These are phyloP conservation scores for Seira sanloemensis DNA, from an alignment of 2,888 invertebrate species.

Conservation along the genomic window DNA sequence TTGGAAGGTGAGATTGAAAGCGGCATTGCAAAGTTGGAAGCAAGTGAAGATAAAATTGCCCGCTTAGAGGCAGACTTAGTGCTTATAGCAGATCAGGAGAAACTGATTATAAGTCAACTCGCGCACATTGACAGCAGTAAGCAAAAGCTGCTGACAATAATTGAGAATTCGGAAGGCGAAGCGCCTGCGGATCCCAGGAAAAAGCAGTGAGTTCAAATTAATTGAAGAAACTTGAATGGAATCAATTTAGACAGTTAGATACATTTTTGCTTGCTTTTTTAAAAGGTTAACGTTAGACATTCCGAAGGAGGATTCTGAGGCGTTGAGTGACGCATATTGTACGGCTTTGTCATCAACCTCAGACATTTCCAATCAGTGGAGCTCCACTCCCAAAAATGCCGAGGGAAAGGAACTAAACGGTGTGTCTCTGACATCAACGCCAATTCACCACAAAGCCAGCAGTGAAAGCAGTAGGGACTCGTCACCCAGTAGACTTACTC, in stretches of 20 bases:
- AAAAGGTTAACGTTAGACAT: conserved; percentile 50
- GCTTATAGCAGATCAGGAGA: conserved; percentile 71
- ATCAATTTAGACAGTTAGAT: not conserved
- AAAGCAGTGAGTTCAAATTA: conserved; percentile 40
- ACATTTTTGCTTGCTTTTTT: not conserved
- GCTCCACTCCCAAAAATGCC: conserved; percentile 33
- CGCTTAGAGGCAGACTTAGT: conserved; percentile 70
- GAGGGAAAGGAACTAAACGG: conserved; percentile 42
- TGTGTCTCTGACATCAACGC: conserved; percentile 51
- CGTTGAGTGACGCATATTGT: conserved; percentile 29
- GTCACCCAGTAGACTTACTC: conserved; percentile 58
- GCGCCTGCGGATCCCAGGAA: conserved; percentile 45
- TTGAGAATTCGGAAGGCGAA: conserved; percentile 71
- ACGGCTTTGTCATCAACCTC: conserved; percentile 61
- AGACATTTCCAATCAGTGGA: conserved; percentile 41
- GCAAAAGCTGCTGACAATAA: conserved; percentile 71
- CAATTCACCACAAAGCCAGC: conserved; percentile 38
- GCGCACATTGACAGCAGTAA: conserved; percentile 72
- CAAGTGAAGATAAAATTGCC: conserved; percentile 69
- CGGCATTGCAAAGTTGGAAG: conserved; percentile 68
- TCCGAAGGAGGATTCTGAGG: conserved; percentile 6
- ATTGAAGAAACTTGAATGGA: not conserved
- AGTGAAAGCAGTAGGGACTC: conserved; percentile 58
- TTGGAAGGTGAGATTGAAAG: conserved; percentile 67
- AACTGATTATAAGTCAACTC: conserved; percentile 70